Evolutionary conservation across 37 sponge, comb jelly and placozoan genomes (phyloP).

Genomic region (Mnemiopsis leidyi): DNA sequence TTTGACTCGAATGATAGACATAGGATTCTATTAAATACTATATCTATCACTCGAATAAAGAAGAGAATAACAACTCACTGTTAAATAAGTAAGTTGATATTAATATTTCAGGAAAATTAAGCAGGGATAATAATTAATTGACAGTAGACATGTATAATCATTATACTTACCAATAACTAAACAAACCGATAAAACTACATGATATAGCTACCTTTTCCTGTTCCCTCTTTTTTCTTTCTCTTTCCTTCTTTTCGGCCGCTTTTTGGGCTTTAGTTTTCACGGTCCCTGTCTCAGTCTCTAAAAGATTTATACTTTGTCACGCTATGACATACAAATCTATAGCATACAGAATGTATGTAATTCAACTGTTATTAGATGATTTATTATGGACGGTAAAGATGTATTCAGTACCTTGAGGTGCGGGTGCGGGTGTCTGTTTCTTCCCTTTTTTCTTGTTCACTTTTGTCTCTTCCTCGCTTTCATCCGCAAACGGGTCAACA

Average conservation of each 20-base stretch:
- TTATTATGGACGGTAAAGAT: too few species aligned
- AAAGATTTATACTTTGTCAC: not conserved
- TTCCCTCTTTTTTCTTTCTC: conserved; percentile 65
- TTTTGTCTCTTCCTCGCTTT: not conserved
- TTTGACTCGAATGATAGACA: too few species aligned
- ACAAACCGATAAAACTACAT: too few species aligned
- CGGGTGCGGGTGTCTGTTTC: not conserved
- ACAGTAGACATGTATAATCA: too few species aligned
- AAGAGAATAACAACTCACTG: too few species aligned
- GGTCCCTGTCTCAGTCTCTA: not conserved
- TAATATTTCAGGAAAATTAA: too few species aligned
- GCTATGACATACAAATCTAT: not conserved
- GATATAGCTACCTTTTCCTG: conserved; percentile 35
- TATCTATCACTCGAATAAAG: too few species aligned
- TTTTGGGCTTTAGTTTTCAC: conserved; percentile 69
- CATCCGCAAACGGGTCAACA: conserved; percentile 53
- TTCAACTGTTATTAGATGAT: not conserved
- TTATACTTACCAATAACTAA: too few species aligned
- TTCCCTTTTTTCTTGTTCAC: conserved; percentile 21
- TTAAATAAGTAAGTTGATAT: too few species aligned
- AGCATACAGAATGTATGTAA: not conserved
- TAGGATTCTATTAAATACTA: too few species aligned
- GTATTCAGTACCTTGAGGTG: not conserved
- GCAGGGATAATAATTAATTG: too few species aligned
- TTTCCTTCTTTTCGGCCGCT: conserved; percentile 69